phyloP scores from a whole-genome alignment of 2,113 vertebrate genomes.

The Anoura caudifer region DNA sequence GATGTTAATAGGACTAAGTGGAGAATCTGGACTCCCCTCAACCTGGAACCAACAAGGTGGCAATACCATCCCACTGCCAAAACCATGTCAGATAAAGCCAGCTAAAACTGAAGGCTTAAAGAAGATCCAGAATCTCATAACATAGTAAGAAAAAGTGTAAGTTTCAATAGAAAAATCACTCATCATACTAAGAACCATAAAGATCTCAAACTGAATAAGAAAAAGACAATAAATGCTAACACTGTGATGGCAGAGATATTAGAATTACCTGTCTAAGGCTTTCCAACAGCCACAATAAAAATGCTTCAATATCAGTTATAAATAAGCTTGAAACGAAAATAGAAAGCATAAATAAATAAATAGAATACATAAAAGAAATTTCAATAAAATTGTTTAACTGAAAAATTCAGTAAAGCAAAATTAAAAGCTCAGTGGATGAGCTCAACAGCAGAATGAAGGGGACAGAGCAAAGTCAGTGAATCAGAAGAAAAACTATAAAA shows the following conservation, averaged over 20 bases:
- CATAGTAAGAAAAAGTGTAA: not conserved
- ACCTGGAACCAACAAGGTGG: not conserved
- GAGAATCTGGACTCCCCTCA: not conserved
- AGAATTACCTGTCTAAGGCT: not conserved
- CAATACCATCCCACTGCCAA: not conserved
- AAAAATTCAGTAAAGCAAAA: not conserved
- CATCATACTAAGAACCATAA: not conserved
- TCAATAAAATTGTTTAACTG: not conserved
- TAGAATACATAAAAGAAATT: not conserved
- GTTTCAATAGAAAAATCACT: not conserved
- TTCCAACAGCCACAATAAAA: not conserved
- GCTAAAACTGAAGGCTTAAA: not conserved
- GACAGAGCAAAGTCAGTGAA: not conserved
- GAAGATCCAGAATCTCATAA: not conserved
- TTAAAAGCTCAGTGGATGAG: not conserved
- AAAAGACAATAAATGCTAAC: not conserved
- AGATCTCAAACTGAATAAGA: not conserved
- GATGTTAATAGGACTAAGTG: not conserved
- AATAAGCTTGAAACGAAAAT: not conserved
- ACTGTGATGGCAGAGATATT: not conserved
- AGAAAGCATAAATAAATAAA: not conserved
- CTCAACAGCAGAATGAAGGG: not conserved
- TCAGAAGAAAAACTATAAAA: not conserved
- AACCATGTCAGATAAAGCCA: not conserved
- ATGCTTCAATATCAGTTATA: not conserved